A percentile compares a stretch with the other conserved stretches of the same genome.
phyloP scores from a whole-genome alignment of 2,888 invertebrate species.

The Coremacera marginata region DNA sequence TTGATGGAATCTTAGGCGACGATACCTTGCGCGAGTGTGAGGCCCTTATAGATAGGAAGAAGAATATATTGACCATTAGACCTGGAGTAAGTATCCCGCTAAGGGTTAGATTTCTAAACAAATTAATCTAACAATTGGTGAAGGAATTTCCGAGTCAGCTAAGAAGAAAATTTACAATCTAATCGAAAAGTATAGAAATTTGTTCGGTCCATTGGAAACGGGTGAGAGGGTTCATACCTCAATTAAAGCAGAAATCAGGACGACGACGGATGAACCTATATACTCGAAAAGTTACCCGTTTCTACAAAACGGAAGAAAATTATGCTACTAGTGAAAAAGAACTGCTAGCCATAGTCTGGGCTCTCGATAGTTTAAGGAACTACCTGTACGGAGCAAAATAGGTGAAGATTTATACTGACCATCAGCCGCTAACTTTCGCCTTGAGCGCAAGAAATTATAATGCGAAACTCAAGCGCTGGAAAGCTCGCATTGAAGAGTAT shows the following conservation, averaged over 20 bases:
- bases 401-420: neutral
- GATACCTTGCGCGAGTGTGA: neutral
- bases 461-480: no score
- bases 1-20: neutral
- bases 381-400: neutral
- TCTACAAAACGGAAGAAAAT: conserved; percentile 60
- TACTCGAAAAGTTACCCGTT: conserved; percentile 61
- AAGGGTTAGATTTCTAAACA: neutral
- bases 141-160: neutral
- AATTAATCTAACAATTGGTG: neutral
- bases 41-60: neutral
- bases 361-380: neutral
- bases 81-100: neutral
- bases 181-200: neutral
- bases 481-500: no score
- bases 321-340: conserved; percentile 59
- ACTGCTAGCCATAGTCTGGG: conserved; percentile 42
- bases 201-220: neutral
- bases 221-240: neutral
- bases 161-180: neutral
- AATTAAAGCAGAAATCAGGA: conserved; percentile 60
- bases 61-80: neutral
- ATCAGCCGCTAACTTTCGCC: no score
- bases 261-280: conserved; percentile 53
- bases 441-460: no score